A percentile compares a stretch with the other conserved stretches of the same genome.
Evolutionary conservation across 2,113 vertebrate species (phyloP).

Genomic region (Calidris pygmaea): DNA sequence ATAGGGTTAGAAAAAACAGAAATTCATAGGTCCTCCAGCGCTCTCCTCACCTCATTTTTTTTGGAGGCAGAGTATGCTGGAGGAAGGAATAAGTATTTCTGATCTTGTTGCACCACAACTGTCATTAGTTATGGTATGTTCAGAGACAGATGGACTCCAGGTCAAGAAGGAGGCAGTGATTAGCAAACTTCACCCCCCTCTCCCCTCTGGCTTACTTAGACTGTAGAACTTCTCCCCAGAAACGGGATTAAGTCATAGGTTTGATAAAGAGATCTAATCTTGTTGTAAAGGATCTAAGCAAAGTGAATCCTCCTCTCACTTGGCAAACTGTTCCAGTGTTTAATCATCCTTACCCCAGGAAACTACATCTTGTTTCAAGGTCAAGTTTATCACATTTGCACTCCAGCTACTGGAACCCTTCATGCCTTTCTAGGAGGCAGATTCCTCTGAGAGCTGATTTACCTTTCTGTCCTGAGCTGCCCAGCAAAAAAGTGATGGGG

Average conservation of each 20-base stretch:
- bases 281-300: background rate
- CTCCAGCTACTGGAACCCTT: background rate
- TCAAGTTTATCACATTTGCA: constrained; percentile 23
- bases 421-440: background rate
- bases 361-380: constrained; percentile 40
- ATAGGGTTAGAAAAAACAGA: background rate
- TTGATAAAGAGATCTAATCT: constrained; percentile 51
- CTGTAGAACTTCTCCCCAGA: constrained; percentile 12
- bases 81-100: background rate
- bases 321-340: constrained; percentile 13
- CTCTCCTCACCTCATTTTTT: background rate
- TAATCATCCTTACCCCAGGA: constrained; percentile 40
- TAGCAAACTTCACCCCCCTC: background rate
- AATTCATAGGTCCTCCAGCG: background rate
- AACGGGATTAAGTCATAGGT: constrained; percentile 39
- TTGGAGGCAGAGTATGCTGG: background rate
- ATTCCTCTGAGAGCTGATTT: background rate
- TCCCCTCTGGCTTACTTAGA: background rate
- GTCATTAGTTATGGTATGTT: background rate
- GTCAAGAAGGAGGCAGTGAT: background rate
- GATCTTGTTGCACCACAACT: background rate
- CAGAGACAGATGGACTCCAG: background rate
- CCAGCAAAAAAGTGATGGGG: background rate
- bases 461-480: background rate
- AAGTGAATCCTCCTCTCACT: constrained; percentile 43